A percentile compares a stretch with the other conserved stretches of the same genome.
These are phyloP conservation scores for Hyposoter didymator DNA, from an alignment of 2,888 invertebrate genomes.

Conservation along the genomic window DNA sequence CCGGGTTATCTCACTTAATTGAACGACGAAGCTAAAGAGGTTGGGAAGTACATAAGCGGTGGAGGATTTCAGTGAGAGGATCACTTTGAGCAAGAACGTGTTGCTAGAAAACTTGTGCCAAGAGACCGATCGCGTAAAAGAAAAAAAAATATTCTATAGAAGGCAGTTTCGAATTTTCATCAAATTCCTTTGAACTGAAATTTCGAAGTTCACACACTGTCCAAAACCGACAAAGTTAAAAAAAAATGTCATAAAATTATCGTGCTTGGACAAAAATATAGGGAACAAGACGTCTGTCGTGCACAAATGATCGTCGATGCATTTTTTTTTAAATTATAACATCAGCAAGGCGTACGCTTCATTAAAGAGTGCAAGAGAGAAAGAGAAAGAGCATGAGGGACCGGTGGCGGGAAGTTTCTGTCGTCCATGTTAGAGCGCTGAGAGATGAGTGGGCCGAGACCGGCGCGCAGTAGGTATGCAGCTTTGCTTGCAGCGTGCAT, in stretches of 20 bases:
- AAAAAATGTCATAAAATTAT: too few relatives aligned
- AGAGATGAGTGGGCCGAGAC: conserved; percentile 68
- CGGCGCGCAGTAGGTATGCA: conserved; percentile 64
- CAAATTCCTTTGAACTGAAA: too few relatives aligned
- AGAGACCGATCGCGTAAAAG: neutral
- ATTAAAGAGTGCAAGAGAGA: neutral
- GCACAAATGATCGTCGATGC: neutral
- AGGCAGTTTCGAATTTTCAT: neutral
- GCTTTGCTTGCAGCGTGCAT: conserved; percentile 73
- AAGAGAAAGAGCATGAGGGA: conserved; percentile 45
- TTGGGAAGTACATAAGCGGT: conserved; percentile 43
- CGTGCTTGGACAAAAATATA: too few relatives aligned
- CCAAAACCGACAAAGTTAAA: too few relatives aligned
- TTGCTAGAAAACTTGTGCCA: conserved; percentile 9
- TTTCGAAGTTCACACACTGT: too few relatives aligned
- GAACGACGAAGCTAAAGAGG: conserved; percentile 62
- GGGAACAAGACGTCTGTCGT: too few relatives aligned
- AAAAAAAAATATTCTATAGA: neutral
- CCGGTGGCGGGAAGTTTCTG: conserved; percentile 73
- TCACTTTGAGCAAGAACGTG: conserved; percentile 2
- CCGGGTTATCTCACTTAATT: conserved; percentile 63
- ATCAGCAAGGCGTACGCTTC: neutral
- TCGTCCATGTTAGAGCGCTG: conserved; percentile 63
- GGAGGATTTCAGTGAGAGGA: conserved; percentile 7
- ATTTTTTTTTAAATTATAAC: neutral